phyloP scores from a whole-genome alignment of 2,797 vertebrate genomes.

The Fundulus diaphanus region DNA sequence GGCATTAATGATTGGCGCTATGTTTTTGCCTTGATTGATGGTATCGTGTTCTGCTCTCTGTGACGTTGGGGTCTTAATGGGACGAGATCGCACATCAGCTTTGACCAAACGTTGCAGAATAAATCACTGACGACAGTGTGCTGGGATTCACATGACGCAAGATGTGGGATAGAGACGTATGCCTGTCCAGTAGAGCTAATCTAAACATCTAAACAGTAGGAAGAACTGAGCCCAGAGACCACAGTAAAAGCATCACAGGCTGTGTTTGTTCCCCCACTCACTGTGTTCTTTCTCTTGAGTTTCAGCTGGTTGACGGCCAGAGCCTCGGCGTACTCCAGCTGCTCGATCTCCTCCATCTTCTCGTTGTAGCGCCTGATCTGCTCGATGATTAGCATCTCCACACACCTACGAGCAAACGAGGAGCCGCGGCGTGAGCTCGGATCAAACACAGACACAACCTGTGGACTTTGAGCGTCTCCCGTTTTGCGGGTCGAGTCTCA shows the following conservation, averaged over 20 bases:
- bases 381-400: conserved; percentile 96
- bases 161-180: background rate
- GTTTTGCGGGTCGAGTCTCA: conserved; percentile 74
- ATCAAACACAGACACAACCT: background rate
- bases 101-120: background rate
- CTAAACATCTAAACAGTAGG: background rate
- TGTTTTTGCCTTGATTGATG: too few relatives aligned
- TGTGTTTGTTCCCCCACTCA: conserved; percentile 66
- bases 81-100: background rate
- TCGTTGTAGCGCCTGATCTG: conserved; percentile 94
- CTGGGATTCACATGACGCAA: conserved; percentile 8
- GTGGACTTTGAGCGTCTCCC: background rate
- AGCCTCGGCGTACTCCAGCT: conserved; percentile 92
- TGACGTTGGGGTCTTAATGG: background rate
- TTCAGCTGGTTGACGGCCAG: conserved; percentile 92
- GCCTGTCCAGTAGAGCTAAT: background rate
- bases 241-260: background rate
- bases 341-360: conserved; percentile 95
- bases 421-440: background rate
- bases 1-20: background rate
- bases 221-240: too few relatives aligned
- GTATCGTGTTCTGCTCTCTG: background rate
- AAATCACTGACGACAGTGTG: conserved; percentile 7
- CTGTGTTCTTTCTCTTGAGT: conserved; percentile 88
- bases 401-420: conserved; percentile 80